Base-by-base conservation (phyloP, 1,140 invertebrate species). In the Tachypleus tridentatus region DNA sequence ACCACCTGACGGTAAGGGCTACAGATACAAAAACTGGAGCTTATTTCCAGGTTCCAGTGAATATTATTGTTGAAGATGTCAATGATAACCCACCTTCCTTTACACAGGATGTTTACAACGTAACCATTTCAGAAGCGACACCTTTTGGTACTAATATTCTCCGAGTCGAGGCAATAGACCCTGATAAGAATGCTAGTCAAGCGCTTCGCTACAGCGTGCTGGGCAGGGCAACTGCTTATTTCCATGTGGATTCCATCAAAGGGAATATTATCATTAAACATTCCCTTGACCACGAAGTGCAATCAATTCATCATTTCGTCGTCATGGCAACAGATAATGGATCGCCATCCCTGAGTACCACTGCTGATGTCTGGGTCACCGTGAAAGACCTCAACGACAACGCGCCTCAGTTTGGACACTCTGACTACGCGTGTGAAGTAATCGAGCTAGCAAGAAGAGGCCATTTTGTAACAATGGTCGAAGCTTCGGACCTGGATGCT, bases 81-180 rank as follows among this genome's bases (percentile, higher is more conserved):
- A 97, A 96, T 77, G 92, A 95, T 74, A 91, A 90, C 73, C 82
- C 88, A 9, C 91, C 91, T 6, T 84, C 84, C 75, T 94, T 96
- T 74, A 80, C 82, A 49, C 82, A 84, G 64, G 87, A 89, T 74
- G 85, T 84, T 58, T 96, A 94, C 79, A 88, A 88, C 67, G 84
- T 89, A 50, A 83, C 85, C 1, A 81, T 96, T 4, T 88, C 88
- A 4, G 93, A 97, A 78, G 88, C 89, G 4, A 82, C 86, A 5
- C 80, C 86, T 5, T 83, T 88, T 72, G 91, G 91, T 8, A 85
- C 86, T 4, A 79, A 83, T n/a, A 78, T 93, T 52, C 75, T 93
- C 3, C 82, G 82, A 73, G 84, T 96, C 50, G 76, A 76, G 48
- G 88, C 91, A 0, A 80, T 80, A 57, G 93, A 97, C 76, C 83